A percentile compares a stretch with the other conserved stretches of the same genome.
phyloP scores from a whole-genome alignment of 2,113 vertebrate species.

The Nycticorax nycticorax region DNA sequence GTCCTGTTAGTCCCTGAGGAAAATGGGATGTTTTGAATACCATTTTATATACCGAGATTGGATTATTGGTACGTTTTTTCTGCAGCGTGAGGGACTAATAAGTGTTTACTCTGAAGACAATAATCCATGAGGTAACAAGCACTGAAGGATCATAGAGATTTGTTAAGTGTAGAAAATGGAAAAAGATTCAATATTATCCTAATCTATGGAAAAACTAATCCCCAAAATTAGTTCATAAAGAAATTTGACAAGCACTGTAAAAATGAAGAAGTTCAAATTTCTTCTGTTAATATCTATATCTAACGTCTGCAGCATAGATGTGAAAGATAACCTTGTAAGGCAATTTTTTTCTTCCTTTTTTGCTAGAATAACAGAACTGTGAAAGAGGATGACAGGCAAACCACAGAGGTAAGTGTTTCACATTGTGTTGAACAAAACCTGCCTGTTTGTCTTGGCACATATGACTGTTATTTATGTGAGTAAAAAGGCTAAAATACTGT shows the following conservation, averaged over 20 bases:
- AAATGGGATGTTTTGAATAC: background rate
- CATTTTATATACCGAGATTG: background rate
- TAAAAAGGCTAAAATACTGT: background rate
- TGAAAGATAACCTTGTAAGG: background rate
- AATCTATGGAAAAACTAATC: background rate
- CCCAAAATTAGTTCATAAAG: background rate
- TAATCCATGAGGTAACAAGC: background rate
- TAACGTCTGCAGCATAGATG: background rate
- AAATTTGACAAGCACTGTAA: background rate
- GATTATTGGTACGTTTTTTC: background rate
- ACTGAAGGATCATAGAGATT: background rate
- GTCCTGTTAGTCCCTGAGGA: background rate
- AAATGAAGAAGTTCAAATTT: background rate
- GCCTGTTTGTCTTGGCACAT: background rate
- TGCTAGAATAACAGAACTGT: constrained; percentile 41
- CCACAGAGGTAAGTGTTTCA: constrained; percentile 30
- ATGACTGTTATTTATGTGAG: background rate
- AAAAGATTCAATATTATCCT: background rate
- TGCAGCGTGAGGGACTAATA: background rate
- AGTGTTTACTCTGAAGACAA: background rate
- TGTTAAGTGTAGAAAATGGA: background rate
- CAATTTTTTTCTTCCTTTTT: background rate
- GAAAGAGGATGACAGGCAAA: constrained; percentile 40
- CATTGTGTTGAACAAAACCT: background rate
- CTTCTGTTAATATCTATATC: background rate